Evolutionary conservation across 2,113 vertebrate genomes (phyloP).

Genomic region (Neodontobutis hainanensis): DNA sequence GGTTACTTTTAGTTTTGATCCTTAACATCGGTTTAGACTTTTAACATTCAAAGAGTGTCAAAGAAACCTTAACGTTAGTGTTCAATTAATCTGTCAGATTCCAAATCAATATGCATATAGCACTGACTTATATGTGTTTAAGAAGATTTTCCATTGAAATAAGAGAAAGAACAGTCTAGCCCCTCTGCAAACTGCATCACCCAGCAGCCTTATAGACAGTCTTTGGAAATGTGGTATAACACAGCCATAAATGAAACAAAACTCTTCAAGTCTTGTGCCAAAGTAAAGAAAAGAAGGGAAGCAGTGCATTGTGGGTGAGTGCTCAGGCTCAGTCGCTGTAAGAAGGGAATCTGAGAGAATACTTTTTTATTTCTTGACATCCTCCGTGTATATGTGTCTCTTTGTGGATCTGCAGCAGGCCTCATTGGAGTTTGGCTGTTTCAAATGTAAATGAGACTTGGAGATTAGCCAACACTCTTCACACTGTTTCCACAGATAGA

Average conservation of each 20-base stretch:
- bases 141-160: too few relatives aligned
- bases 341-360: conserved; percentile 23
- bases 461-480: conserved; percentile 23
- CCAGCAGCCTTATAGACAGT: too few relatives aligned
- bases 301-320: conserved; percentile 42
- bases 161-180: too few relatives aligned
- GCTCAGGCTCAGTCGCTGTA: conserved; percentile 21
- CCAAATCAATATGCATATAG: too few relatives aligned
- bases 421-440: conserved; percentile 55
- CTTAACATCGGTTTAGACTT: too few relatives aligned
- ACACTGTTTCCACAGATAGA: conserved; percentile 19
- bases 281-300: conserved; percentile 18
- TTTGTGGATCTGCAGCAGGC: conserved; percentile 6
- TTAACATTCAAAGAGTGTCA: too few relatives aligned
- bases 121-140: too few relatives aligned
- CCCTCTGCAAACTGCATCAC: too few relatives aligned
- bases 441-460: conserved; percentile 71
- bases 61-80: too few relatives aligned
- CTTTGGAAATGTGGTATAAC: not conserved
- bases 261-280: conserved; percentile 14
- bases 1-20: too few relatives aligned
- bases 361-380: conserved; percentile 32
- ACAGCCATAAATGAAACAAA: conserved; percentile 17
- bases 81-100: too few relatives aligned
- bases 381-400: conserved; percentile 15